Conservation (phyloP, 2,888 invertebrate species). For the Caenorhabditis angaria region DNA sequence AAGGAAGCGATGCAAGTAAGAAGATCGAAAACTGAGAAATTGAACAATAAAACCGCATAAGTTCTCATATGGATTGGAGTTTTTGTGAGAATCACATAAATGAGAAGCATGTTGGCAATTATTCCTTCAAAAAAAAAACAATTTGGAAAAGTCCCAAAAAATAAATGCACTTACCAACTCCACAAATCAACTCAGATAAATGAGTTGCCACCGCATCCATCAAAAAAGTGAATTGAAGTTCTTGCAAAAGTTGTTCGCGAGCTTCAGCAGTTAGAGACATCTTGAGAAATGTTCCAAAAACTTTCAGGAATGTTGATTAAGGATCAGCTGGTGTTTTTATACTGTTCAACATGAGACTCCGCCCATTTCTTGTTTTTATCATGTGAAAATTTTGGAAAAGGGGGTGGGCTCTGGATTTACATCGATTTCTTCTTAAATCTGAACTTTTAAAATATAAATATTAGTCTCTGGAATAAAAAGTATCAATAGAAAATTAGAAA, state of each 20-base stretch:
- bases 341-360: neutral
- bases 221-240: neutral
- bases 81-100: conserved; percentile 25
- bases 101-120: conserved; percentile 23
- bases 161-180: neutral
- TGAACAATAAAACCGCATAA: conserved; percentile 46
- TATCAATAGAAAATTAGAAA: no score
- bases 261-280: neutral
- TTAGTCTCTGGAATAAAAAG: no score
- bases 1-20: conserved; percentile 32
- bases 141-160: neutral
- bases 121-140: conserved; percentile 14
- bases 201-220: neutral
- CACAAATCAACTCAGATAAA: conserved; percentile 4
- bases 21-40: conserved; percentile 46
- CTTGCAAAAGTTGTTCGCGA: neutral
- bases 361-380: neutral
- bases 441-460: no score
- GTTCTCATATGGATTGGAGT: conserved; percentile 34
- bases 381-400: no score
- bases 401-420: no score
- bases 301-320: no score
- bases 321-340: neutral
- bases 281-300: neutral
- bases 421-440: no score